A percentile compares a stretch with the other conserved stretches of the same genome.
Conservation (phyloP, 2,797 vertebrate genomes). For the Potorous gilbertii region DNA sequence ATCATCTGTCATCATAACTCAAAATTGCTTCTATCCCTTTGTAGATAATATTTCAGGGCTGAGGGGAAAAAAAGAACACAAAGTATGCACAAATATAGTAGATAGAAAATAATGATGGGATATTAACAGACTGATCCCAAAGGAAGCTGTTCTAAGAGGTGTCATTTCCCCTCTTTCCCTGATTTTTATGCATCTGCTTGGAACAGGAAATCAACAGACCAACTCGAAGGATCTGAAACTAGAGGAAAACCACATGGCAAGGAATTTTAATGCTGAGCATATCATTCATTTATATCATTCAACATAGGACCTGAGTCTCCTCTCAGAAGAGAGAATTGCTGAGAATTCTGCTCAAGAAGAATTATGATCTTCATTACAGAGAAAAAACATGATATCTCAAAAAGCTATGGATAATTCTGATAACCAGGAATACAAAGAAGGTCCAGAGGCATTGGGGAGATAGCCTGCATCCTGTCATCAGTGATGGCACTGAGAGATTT, state of each 20-base stretch:
- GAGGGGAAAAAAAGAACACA: constrained; percentile 19
- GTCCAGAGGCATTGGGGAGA: neutral
- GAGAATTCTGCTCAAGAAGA: neutral
- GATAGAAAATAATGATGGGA: neutral
- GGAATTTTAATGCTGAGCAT: constrained; percentile 12
- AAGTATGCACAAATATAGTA: neutral
- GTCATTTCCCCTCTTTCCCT: constrained; percentile 10
- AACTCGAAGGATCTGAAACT: constrained; percentile 46
- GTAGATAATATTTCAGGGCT: neutral
- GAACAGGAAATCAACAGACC: constrained; percentile 35
- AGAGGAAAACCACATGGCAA: constrained; percentile 35
- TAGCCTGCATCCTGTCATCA: neutral
- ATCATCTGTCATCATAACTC: neutral
- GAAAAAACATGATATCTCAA: neutral
- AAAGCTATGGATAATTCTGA: constrained; percentile 26
- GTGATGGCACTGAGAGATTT: neutral
- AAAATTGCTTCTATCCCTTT: neutral
- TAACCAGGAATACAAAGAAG: constrained; percentile 13
- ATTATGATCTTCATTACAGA: neutral
- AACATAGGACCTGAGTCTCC: constrained; percentile 31
- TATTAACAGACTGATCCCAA: constrained; percentile 2
- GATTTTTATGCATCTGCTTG: constrained; percentile 29
- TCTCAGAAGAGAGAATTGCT: neutral
- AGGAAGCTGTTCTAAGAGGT: constrained; percentile 30
- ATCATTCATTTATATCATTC: constrained; percentile 41